Evolutionary conservation across 1,140 invertebrate species (phyloP).

Genomic region (Drosophila auraria): DNA sequence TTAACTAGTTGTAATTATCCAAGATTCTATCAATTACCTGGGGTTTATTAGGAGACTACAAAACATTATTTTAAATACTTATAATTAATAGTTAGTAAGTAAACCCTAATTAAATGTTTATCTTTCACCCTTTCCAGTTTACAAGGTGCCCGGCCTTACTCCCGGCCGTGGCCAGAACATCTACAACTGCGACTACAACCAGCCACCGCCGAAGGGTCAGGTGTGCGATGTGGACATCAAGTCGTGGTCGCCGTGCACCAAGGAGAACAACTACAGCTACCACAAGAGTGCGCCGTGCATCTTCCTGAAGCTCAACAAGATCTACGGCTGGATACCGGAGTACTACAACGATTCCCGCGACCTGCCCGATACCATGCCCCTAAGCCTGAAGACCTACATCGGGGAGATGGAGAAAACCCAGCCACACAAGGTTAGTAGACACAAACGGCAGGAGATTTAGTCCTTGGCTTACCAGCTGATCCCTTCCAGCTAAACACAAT

Average conservation of each 20-base stretch:
- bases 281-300: slow-evolving; percentile 92
- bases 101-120: neutral
- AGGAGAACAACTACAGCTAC: slow-evolving; percentile 90
- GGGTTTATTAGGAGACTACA: too few species aligned
- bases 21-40: too few species aligned
- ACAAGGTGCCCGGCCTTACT: slow-evolving; percentile 89
- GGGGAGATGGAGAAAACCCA: slow-evolving; percentile 63
- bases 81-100: too few species aligned
- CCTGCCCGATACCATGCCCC: slow-evolving; percentile 89
- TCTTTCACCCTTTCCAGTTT: slow-evolving; percentile 85
- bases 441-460: fast-evolving
- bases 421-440: slow-evolving; percentile 61
- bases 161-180: slow-evolving; percentile 89
- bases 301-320: slow-evolving; percentile 93
- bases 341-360: slow-evolving; percentile 88
- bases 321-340: slow-evolving; percentile 91
- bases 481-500: slow-evolving; percentile 89
- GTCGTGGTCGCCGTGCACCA: slow-evolving; percentile 88
- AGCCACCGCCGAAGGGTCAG: slow-evolving; percentile 88
- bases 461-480: neutral
- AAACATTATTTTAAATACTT: neutral
- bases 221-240: slow-evolving; percentile 91
- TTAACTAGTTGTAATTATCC: neutral
- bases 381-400: slow-evolving; percentile 87
- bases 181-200: slow-evolving; percentile 88